Conservation (phyloP, 2,113 vertebrate genomes). For the Ictalurus furcatus region DNA sequence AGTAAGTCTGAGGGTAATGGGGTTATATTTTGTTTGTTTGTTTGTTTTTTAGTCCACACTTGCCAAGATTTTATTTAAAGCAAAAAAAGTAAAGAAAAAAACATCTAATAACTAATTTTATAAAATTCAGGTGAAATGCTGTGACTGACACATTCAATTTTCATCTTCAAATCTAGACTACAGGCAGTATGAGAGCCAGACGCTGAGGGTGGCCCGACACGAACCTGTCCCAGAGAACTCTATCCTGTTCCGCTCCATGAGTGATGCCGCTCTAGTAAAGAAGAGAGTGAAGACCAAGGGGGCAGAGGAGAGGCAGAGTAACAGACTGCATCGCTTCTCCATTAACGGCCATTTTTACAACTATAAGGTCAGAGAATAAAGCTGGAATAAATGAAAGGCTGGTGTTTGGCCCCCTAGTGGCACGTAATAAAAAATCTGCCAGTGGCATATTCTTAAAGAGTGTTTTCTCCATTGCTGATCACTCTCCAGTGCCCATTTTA, state of each 20-base stretch:
- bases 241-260: constrained; percentile 78
- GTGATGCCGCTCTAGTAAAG: constrained; percentile 73
- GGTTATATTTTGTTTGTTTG: neutral
- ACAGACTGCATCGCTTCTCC: constrained; percentile 81
- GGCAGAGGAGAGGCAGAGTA: constrained; percentile 63
- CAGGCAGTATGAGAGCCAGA: constrained; percentile 69
- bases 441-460: neutral
- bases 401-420: neutral
- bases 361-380: constrained; percentile 75
- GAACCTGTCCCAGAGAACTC: constrained; percentile 68
- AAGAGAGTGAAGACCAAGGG: constrained; percentile 67
- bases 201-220: constrained; percentile 60
- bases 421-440: neutral
- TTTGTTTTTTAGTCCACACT: neutral
- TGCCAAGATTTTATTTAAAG: neutral
- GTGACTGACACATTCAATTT: neutral
- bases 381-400: neutral
- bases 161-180: constrained; percentile 60
- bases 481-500: neutral
- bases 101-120: neutral
- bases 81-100: neutral
- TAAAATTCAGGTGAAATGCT: neutral
- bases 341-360: constrained; percentile 96
- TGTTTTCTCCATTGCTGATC: neutral
- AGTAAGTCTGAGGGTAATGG: neutral